phyloP scores from a whole-genome alignment of 2,113 vertebrate genomes.

The Malaclemys terrapin region DNA sequence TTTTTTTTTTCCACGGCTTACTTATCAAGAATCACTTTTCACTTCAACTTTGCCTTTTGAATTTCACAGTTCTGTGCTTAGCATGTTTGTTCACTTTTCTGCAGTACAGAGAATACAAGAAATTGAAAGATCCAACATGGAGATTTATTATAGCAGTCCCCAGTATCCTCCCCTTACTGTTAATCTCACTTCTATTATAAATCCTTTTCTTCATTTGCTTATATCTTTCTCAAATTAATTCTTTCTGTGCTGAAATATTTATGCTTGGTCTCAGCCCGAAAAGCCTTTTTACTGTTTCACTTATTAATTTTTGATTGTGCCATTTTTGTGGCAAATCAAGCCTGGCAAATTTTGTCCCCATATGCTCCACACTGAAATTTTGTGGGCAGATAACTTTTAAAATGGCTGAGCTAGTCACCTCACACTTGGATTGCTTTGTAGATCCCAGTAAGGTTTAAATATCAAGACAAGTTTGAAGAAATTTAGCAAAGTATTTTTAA shows the following conservation, averaged over 20 bases:
- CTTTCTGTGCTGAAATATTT: neutral
- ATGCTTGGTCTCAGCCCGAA: neutral
- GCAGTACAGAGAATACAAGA: neutral
- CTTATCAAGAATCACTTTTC: neutral
- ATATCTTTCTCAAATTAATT: neutral
- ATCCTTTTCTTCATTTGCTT: slow-evolving; percentile 2
- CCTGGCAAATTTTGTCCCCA: neutral
- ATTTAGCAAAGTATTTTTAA: neutral
- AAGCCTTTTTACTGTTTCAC: neutral
- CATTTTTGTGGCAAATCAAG: neutral
- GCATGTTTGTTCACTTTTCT: neutral
- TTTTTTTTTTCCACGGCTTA: neutral
- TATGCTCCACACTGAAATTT: neutral
- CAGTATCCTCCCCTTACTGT: neutral
- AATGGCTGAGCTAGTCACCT: neutral
- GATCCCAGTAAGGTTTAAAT: neutral
- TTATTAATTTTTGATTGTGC: neutral
- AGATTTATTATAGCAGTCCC: neutral
- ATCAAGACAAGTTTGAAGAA: neutral
- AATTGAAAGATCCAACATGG: neutral
- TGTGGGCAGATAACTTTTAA: neutral
- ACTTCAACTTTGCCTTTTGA: neutral
- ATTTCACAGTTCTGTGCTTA: neutral
- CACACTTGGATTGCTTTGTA: neutral
- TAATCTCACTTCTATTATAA: neutral